phyloP scores from a whole-genome alignment of 2,888 invertebrate genomes.

The Ormyrus pomaceus region DNA sequence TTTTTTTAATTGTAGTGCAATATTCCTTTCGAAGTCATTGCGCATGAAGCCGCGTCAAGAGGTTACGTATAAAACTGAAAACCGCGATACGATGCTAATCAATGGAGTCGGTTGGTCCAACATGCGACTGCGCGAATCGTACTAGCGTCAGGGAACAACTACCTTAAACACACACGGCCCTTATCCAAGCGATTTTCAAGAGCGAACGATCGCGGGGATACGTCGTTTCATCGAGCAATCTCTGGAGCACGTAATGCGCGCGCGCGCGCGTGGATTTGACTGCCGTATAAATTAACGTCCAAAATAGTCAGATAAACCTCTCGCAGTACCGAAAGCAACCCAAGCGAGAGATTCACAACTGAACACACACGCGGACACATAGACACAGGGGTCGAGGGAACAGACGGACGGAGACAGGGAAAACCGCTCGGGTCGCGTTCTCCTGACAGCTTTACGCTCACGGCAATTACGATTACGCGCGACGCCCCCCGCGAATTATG shows the following conservation, averaged over 20 bases:
- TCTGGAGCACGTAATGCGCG: not conserved
- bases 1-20: too few species aligned
- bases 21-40: too few species aligned
- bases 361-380: not conserved
- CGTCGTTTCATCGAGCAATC: not conserved
- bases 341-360: not conserved
- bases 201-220: too few species aligned
- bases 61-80: too few species aligned
- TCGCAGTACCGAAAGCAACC: not conserved
- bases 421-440: constrained; percentile 11
- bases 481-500: constrained; percentile 33
- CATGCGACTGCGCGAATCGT: too few species aligned
- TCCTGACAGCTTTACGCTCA: constrained; percentile 46
- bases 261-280: constrained; percentile 12
- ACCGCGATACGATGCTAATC: too few species aligned
- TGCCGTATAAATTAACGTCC: constrained; percentile 25
- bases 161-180: too few species aligned
- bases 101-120: too few species aligned
- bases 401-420: not conserved
- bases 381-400: not conserved
- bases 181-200: too few species aligned
- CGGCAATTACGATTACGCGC: constrained; percentile 50
- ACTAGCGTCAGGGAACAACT: too few species aligned
- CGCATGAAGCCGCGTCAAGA: too few species aligned
- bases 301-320: constrained; percentile 27